phyloP scores from a whole-genome alignment of 2,113 vertebrate genomes.

The Parus major region DNA sequence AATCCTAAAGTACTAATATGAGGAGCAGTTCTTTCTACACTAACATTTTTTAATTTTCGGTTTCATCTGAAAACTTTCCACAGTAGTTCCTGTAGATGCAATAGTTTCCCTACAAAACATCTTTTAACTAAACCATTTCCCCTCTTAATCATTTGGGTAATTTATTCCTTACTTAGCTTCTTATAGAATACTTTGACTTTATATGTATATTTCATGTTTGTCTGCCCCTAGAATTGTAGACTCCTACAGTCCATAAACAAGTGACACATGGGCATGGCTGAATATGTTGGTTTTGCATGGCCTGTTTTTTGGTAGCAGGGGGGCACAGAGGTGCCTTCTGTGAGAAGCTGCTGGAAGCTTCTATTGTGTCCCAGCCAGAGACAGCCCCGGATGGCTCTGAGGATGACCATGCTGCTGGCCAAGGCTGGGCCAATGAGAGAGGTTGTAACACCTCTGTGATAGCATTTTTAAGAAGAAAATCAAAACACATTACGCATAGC shows the following conservation, averaged over 20 bases:
- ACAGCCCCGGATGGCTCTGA: background rate
- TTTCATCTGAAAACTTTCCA: background rate
- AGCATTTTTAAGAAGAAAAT: background rate
- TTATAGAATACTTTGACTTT: background rate
- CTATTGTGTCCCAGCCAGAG: background rate
- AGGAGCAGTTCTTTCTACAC: background rate
- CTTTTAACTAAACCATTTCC: background rate
- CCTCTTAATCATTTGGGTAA: background rate
- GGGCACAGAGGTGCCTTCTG: background rate
- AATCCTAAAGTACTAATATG: background rate
- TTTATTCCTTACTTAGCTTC: background rate
- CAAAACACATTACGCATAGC: background rate
- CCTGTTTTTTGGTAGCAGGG: background rate
- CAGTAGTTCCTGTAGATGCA: background rate
- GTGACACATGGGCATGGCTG: accelerated
- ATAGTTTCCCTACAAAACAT: background rate
- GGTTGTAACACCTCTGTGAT: background rate
- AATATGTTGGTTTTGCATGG: background rate
- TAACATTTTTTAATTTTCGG: background rate
- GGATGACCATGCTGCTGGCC: background rate
- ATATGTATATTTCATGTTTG: accelerated
- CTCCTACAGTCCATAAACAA: background rate
- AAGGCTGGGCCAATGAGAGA: background rate
- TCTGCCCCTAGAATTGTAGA: background rate
- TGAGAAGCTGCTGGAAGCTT: background rate